A percentile compares a stretch with the other conserved stretches of the same genome.
Evolutionary conservation across 2,888 invertebrate species (phyloP).

Genomic region (Horisme vitalbata): DNA sequence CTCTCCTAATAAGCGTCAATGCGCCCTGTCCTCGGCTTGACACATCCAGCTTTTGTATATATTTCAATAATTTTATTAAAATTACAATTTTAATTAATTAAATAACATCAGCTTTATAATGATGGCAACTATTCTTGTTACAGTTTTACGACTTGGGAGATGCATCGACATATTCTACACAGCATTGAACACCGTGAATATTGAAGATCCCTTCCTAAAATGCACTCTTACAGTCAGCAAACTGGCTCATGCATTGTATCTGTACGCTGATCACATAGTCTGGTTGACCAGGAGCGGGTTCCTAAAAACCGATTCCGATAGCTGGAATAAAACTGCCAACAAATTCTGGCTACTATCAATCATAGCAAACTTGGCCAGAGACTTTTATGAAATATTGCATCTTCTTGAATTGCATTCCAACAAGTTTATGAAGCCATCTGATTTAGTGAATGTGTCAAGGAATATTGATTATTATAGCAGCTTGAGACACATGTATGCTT

Average conservation of each 20-base stretch:
- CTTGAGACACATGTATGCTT: slow-evolving; percentile 53
- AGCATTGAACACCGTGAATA: slow-evolving; percentile 87
- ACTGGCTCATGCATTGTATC: slow-evolving; percentile 89
- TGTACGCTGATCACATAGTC: slow-evolving; percentile 93
- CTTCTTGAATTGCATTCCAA: slow-evolving; percentile 80
- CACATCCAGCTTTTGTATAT: too few species aligned
- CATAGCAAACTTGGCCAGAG: slow-evolving; percentile 89
- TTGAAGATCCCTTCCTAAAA: slow-evolving; percentile 87
- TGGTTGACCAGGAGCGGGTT: slow-evolving; percentile 91
- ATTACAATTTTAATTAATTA: not conserved
- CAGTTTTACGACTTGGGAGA: slow-evolving; percentile 93
- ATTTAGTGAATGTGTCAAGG: slow-evolving; percentile 55
- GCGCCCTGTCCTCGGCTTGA: too few species aligned
- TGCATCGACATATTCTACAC: slow-evolving; percentile 91
- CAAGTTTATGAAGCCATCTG: slow-evolving; percentile 67
- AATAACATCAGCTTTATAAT: slow-evolving; percentile 4
- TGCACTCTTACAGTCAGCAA: slow-evolving; percentile 90
- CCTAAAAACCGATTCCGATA: slow-evolving; percentile 86
- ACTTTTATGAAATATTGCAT: slow-evolving; percentile 91
- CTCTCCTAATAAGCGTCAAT: too few species aligned
- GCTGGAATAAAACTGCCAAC: slow-evolving; percentile 89
- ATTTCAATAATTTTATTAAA: too few species aligned
- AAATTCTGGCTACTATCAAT: slow-evolving; percentile 94
- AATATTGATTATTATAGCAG: slow-evolving; percentile 49
- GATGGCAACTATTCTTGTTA: too few species aligned